phyloP scores from a whole-genome alignment of 2,113 vertebrate species.

The Indicator indicator region DNA sequence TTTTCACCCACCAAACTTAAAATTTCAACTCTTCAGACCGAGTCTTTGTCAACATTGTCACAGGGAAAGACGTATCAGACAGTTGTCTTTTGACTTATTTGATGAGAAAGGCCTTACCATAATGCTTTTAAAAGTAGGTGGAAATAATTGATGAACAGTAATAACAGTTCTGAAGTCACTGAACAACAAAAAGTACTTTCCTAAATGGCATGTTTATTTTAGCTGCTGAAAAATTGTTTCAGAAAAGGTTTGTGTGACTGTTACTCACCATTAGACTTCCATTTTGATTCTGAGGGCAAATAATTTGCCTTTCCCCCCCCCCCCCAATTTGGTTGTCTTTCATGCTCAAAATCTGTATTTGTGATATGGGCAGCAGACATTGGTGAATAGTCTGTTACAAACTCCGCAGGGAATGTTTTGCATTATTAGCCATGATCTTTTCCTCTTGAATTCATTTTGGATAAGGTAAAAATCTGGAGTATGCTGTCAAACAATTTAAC shows the following conservation, averaged over 20 bases:
- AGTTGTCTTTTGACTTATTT: slow-evolving; percentile 37
- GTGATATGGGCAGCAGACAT: neutral
- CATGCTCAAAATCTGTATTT: neutral
- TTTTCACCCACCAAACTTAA: slow-evolving; percentile 14
- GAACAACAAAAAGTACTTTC: slow-evolving; percentile 40
- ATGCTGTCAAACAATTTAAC: neutral
- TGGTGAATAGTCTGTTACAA: neutral
- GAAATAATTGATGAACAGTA: slow-evolving; percentile 47
- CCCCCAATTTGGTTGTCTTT: neutral
- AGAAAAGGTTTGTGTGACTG: neutral
- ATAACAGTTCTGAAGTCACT: slow-evolving; percentile 39
- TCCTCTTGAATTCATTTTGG: neutral
- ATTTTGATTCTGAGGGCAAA: neutral
- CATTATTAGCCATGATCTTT: neutral
- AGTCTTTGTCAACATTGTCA: slow-evolving; percentile 11
- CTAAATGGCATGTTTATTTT: slow-evolving; percentile 47
- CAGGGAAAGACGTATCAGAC: neutral
- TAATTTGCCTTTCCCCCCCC: neutral
- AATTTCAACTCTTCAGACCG: neutral
- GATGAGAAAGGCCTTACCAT: slow-evolving; percentile 6
- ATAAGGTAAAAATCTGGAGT: neutral
- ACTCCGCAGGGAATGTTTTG: neutral
- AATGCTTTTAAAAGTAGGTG: slow-evolving; percentile 36
- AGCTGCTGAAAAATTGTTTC: slow-evolving; percentile 45
- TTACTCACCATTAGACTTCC: neutral